Conservation (phyloP, 2,797 vertebrate genomes). For the Triplophysa bombifrons region DNA sequence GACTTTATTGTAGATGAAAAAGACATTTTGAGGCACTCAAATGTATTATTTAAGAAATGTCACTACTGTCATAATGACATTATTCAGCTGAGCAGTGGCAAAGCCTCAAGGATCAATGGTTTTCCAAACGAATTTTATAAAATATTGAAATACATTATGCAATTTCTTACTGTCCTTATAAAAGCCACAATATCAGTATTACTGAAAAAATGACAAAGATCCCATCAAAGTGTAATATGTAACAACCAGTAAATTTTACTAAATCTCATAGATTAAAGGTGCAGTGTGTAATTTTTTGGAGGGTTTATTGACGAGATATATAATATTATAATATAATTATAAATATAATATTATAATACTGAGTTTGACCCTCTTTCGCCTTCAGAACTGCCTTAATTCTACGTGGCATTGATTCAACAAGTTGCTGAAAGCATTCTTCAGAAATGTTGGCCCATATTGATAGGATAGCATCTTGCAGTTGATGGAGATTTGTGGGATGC, state of each 20-base stretch:
- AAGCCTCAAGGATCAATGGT: conserved; percentile 6
- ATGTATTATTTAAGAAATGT: conserved; percentile 18
- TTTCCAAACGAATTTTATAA: conserved; percentile 11
- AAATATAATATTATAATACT: too few relatives aligned
- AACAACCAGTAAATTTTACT: background rate
- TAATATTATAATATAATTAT: too few relatives aligned
- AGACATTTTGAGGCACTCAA: conserved; percentile 14
- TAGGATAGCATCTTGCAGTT: too few relatives aligned
- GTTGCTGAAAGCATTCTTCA: too few relatives aligned
- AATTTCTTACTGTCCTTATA: background rate
- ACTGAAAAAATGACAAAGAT: background rate
- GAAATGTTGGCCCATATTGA: too few relatives aligned
- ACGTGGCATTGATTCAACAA: too few relatives aligned
- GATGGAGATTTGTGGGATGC: too few relatives aligned
- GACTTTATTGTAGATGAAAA: conserved; percentile 1
- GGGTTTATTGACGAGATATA: too few relatives aligned
- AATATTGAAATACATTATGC: background rate
- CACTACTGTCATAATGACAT: conserved; percentile 10
- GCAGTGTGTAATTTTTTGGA: too few relatives aligned
- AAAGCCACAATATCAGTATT: conserved; percentile 6
- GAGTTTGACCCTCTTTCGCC: too few relatives aligned
- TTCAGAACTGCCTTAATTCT: too few relatives aligned
- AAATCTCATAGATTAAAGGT: background rate
- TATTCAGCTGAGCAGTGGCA: conserved; percentile 2
- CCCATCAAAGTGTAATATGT: background rate